Evolutionary conservation across 2,888 invertebrate species (phyloP).

Genomic region (Eugnorisma glareosa): DNA sequence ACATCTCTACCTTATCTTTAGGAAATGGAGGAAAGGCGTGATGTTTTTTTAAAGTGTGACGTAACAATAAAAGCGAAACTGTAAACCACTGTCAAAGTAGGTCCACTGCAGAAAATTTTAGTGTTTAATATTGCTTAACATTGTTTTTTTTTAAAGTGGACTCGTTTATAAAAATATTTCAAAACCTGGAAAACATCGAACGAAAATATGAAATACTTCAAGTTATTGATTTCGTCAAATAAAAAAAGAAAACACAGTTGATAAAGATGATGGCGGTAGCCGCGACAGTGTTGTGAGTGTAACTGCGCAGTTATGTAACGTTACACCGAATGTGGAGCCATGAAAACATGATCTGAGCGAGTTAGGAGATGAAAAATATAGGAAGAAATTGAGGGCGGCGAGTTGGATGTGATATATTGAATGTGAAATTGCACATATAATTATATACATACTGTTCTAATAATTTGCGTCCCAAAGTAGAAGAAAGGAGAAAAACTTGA

Average conservation of each 20-base stretch:
- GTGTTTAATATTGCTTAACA: not conserved
- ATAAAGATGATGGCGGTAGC: constrained; percentile 54
- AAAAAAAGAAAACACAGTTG: constrained; percentile 47
- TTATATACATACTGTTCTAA: not conserved
- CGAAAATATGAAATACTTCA: not conserved
- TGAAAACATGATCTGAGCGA: constrained; percentile 17
- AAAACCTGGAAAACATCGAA: not conserved
- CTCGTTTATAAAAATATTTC: not conserved
- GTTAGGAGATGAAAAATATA: not conserved
- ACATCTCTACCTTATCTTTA: not conserved
- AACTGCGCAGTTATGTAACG: constrained; percentile 59
- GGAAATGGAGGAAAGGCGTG: not conserved
- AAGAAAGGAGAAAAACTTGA: not conserved
- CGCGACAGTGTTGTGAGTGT: constrained; percentile 56
- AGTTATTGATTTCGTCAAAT: constrained; percentile 42
- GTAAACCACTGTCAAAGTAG: not conserved
- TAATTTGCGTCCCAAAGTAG: not conserved
- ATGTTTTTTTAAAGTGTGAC: not conserved
- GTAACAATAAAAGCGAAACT: not conserved
- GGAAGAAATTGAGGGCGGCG: not conserved
- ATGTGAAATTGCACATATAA: not conserved
- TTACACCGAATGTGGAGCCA: constrained; percentile 60
- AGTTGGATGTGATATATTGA: not conserved
- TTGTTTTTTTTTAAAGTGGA: not conserved
- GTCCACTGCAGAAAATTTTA: not conserved